A percentile compares a stretch with the other conserved stretches of the same genome.
Conservation (phyloP, 2,113 vertebrate species). For the Saguinus imperator region DNA sequence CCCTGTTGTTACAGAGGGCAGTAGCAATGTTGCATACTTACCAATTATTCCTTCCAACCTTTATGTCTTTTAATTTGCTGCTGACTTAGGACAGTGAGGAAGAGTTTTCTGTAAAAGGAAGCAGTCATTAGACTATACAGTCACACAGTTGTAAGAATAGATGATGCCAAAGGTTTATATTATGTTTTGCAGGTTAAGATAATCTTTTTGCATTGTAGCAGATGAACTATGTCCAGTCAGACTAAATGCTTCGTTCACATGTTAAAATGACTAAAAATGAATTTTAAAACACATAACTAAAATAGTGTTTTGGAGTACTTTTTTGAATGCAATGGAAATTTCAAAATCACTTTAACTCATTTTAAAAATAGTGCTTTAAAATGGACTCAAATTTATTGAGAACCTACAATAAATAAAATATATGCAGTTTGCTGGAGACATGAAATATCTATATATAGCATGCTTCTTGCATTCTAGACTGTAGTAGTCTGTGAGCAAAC, state of each 20-base stretch:
- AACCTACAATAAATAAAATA: not conserved
- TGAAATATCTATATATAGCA: not conserved
- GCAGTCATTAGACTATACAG: not conserved
- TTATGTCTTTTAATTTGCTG: not conserved
- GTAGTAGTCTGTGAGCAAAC: not conserved
- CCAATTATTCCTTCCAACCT: not conserved
- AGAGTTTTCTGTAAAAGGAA: not conserved
- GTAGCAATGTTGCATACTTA: not conserved
- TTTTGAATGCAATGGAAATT: not conserved
- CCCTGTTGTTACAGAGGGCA: slow-evolving; percentile 9
- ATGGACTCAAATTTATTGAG: not conserved
- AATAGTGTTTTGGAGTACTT: not conserved
- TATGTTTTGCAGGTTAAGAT: not conserved
- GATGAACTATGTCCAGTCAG: not conserved
- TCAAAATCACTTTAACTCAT: not conserved
- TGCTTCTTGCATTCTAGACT: not conserved
- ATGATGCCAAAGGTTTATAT: not conserved
- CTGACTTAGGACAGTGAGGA: not conserved
- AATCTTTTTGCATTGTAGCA: not conserved
- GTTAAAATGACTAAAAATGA: not conserved
- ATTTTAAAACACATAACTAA: not conserved
- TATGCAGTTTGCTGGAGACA: not conserved
- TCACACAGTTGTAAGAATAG: not conserved
- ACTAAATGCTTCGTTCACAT: not conserved
- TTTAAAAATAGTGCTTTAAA: not conserved